phyloP scores from a whole-genome alignment of 2,888 invertebrate genomes.

The Gisinianus flammeolus region DNA sequence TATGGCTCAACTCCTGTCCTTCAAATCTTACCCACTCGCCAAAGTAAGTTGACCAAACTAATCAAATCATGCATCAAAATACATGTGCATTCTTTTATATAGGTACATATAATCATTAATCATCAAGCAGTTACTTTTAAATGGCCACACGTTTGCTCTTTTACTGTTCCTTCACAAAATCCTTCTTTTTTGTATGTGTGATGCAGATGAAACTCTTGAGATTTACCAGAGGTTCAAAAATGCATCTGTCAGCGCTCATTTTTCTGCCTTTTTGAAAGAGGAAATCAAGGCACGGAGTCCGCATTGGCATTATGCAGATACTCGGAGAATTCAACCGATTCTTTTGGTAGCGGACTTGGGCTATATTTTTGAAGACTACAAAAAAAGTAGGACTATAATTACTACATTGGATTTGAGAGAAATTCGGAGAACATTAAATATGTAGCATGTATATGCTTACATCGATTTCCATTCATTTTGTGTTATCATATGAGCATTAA shows the following conservation, averaged over 20 bases:
- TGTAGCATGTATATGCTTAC: neutral
- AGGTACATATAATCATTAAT: no score
- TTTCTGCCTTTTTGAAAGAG: conserved; percentile 63
- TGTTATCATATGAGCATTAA: neutral
- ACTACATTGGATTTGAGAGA: neutral
- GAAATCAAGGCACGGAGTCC: conserved; percentile 64
- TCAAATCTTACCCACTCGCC: conserved; percentile 68
- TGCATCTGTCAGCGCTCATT: neutral
- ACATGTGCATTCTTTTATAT: no score
- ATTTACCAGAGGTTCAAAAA: conserved; percentile 25
- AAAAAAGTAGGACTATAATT: neutral
- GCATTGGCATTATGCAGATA: conserved; percentile 70
- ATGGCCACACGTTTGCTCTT: neutral
- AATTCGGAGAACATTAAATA: neutral
- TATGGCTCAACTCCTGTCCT: conserved; percentile 68
- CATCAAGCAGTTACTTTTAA: neutral
- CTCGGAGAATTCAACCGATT: conserved; percentile 68
- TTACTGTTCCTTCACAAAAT: neutral
- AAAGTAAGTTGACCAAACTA: no score
- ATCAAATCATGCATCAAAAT: no score
- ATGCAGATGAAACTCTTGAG: conserved; percentile 21
- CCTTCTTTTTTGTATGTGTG: neutral
- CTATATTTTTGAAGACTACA: conserved; percentile 67
- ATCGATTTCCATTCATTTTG: neutral
- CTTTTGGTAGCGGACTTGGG: conserved; percentile 69